Percentiles rank a stretch among this genome's conserved stretches.
phyloP scores from a whole-genome alignment of 2,797 vertebrate species.

The Distichodus sexfasciatus region DNA sequence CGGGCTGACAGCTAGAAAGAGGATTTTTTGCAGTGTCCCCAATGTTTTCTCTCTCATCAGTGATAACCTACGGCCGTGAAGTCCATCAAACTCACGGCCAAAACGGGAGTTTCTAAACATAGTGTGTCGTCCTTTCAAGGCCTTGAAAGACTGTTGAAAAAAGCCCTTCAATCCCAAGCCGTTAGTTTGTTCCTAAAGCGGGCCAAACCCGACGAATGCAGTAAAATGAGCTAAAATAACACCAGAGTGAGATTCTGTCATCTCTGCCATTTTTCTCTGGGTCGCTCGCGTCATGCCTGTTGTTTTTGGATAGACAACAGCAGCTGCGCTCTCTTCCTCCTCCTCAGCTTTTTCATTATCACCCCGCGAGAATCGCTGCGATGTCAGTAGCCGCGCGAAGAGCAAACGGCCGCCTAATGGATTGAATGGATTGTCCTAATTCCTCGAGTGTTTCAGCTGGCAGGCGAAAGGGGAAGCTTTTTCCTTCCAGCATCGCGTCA shows the following conservation, averaged over 20 bases:
- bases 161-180: conserved; percentile 5
- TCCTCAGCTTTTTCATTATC: not conserved
- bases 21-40: conserved; percentile 21
- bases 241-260: not conserved
- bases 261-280: not conserved
- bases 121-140: conserved; percentile 28
- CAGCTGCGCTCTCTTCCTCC: conserved; percentile 3
- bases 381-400: not conserved
- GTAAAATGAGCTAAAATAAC: conserved; percentile 7
- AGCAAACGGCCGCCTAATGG: not conserved
- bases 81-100: conserved; percentile 30
- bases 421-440: conserved; percentile 9
- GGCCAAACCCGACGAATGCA: conserved; percentile 30
- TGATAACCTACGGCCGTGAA: conserved; percentile 1
- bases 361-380: not conserved
- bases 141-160: conserved; percentile 17
- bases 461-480: not conserved
- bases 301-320: not conserved
- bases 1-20: conserved; percentile 4
- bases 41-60: conserved; percentile 22
- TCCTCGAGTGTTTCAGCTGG: not conserved
- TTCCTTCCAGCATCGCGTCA: not conserved
- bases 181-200: conserved; percentile 1
- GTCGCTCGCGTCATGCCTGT: not conserved
- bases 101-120: conserved; percentile 40